phyloP scores from a whole-genome alignment of 2,888 invertebrate species.

The Ramazzottius varieornatus region DNA sequence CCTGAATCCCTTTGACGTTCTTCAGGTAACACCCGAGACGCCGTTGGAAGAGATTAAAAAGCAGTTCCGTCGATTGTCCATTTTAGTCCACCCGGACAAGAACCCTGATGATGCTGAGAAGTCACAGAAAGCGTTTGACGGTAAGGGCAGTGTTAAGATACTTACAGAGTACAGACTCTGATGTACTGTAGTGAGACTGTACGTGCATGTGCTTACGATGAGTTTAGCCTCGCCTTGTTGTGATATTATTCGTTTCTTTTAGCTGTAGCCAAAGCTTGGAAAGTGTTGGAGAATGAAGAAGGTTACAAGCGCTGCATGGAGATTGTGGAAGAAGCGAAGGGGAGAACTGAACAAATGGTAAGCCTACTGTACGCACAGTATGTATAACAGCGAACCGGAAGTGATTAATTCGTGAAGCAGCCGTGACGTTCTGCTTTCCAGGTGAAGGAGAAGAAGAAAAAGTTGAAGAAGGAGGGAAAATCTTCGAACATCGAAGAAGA shows the following conservation, averaged over 20 bases:
- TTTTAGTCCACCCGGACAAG: constrained; percentile 96
- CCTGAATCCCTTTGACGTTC: constrained; percentile 50
- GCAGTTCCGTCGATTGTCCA: constrained; percentile 77
- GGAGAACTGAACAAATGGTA: constrained; percentile 70
- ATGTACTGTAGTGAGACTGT: constrained; percentile 1
- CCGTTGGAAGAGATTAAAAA: constrained; percentile 75
- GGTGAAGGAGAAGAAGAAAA: constrained; percentile 76
- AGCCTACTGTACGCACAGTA: constrained; percentile 17
- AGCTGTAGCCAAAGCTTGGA: constrained; percentile 79
- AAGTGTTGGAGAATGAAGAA: constrained; percentile 75
- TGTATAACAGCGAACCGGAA: not conserved
- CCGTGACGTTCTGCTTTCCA: constrained; percentile 19
- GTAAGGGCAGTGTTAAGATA: constrained; percentile 43
- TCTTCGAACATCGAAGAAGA: constrained; percentile 42
- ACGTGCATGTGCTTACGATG: not conserved
- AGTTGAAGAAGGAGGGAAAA: constrained; percentile 54
- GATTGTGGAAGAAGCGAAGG: constrained; percentile 86
- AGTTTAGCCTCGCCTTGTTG: constrained; percentile 1
- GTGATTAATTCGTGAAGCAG: too few species aligned
- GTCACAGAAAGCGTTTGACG: constrained; percentile 43
- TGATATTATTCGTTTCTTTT: constrained; percentile 10
- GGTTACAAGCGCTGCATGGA: constrained; percentile 76
- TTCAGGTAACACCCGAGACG: constrained; percentile 35
- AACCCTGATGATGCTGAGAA: constrained; percentile 82
- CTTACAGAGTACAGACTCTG: too few species aligned